Evolutionary conservation across 2,797 vertebrate species (phyloP).

Genomic region (Coranthus polyacanthus): DNA sequence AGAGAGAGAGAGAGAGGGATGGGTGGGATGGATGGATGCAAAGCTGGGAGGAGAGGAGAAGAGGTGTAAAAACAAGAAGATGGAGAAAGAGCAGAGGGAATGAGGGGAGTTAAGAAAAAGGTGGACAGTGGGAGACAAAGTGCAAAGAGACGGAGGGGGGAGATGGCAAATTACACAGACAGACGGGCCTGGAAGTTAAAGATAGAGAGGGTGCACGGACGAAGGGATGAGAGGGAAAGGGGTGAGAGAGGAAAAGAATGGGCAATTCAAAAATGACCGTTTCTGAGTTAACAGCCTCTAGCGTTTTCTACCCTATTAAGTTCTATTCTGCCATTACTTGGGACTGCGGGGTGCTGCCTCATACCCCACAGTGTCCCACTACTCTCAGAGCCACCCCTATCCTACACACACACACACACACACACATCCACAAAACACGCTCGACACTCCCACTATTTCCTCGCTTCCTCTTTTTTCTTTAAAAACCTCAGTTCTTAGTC

Average conservation of each 20-base stretch:
- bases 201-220: conserved; percentile 60
- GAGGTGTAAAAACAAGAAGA: conserved; percentile 16
- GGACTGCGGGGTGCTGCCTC: conserved; percentile 81
- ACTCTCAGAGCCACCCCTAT: conserved; percentile 35
- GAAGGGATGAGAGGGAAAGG: conserved; percentile 61
- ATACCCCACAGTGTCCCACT: conserved; percentile 66
- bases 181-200: conserved; percentile 61
- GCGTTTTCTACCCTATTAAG: conserved; percentile 90
- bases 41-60: conserved; percentile 20
- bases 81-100: conserved; percentile 28
- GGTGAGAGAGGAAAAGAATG: conserved; percentile 65
- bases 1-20: conserved; percentile 26
- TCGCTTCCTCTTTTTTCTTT: conserved; percentile 25
- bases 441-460: conserved; percentile 9
- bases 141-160: conserved; percentile 35
- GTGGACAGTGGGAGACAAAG: conserved; percentile 41
- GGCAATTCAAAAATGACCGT: conserved; percentile 86
- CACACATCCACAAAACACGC: conserved; percentile 26
- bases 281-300: conserved; percentile 88
- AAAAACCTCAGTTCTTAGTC: conserved; percentile 15
- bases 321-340: conserved; percentile 86
- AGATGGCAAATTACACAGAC: conserved; percentile 73
- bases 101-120: conserved; percentile 21
- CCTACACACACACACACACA: conserved; percentile 31
- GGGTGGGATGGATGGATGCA: conserved; percentile 40